Percentiles rank a stretch among this genome's conserved stretches.
Evolutionary conservation across 2,113 vertebrate species (phyloP).

Genomic region (Ranitomeya imitator): DNA sequence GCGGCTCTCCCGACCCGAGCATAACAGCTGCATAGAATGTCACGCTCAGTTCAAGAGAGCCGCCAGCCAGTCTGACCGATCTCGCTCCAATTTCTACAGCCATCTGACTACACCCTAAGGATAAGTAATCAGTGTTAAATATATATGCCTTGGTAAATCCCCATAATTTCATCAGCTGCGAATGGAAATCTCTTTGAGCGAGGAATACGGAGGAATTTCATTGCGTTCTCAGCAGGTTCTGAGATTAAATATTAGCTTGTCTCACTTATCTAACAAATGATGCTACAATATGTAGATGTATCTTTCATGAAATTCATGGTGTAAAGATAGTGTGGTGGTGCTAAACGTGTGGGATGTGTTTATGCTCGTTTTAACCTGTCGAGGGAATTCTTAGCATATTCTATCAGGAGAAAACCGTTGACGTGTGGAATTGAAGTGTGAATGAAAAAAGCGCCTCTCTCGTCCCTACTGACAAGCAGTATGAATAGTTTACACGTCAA

Average conservation of each 20-base stretch:
- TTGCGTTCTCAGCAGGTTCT: neutral
- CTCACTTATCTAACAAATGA: neutral
- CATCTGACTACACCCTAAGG: no score
- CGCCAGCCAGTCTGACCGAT: no score
- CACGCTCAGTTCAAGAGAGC: no score
- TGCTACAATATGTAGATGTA: neutral
- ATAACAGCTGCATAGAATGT: no score
- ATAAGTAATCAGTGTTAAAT: no score
- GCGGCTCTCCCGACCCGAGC: no score
- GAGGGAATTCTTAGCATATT: slow-evolving; percentile 40
- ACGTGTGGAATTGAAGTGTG: neutral
- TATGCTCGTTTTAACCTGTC: slow-evolving; percentile 24
- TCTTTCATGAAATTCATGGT: neutral
- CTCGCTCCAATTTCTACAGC: no score
- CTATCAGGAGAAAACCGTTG: slow-evolving; percentile 9
- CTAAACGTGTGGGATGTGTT: slow-evolving; percentile 50
- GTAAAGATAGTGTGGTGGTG: neutral
- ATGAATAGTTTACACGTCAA: neutral
- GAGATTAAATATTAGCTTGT: neutral
- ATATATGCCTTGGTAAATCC: no score
- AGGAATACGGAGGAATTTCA: neutral
- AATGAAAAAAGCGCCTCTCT: neutral
- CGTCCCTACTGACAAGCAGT: neutral
- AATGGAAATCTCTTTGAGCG: neutral
- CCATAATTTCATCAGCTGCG: neutral